These are phyloP conservation scores for Drosophila biarmipes DNA, from an alignment of 1,140 invertebrate genomes.

Conservation along the genomic window DNA sequence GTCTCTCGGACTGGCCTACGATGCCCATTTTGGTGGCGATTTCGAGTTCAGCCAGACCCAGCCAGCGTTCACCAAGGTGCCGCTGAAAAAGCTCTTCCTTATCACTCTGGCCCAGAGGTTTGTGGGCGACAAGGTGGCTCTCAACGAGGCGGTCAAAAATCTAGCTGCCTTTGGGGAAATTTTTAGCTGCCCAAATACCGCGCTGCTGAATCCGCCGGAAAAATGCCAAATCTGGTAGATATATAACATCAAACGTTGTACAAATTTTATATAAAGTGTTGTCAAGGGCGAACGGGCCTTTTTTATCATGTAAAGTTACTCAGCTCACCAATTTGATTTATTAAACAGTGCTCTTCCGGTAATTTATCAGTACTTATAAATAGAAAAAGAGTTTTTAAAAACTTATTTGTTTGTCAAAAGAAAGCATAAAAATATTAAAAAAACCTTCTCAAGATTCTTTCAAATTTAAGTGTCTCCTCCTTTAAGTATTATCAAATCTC, in stretches of 20 bases:
- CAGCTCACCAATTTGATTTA: too few relatives aligned
- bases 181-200: neutral
- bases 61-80: neutral
- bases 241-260: too few relatives aligned
- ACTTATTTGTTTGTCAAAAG: too few relatives aligned
- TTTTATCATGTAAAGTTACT: too few relatives aligned
- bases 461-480: too few relatives aligned
- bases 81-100: neutral
- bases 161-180: neutral
- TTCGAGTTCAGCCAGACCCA: constrained; percentile 2
- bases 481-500: neutral
- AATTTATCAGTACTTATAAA: too few relatives aligned
- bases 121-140: neutral
- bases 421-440: too few relatives aligned
- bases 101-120: constrained; percentile 1
- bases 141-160: constrained; percentile 3
- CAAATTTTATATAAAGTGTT: too few relatives aligned
- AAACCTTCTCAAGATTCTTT: neutral
- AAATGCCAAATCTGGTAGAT: constrained; percentile 10
- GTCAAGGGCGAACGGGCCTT: too few relatives aligned
- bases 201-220: neutral
- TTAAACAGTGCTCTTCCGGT: too few relatives aligned
- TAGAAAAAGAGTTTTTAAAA: too few relatives aligned
- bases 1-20: neutral
- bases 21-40: neutral